Conservation (phyloP, 2,888 invertebrate genomes). For the Plebejus anna region DNA sequence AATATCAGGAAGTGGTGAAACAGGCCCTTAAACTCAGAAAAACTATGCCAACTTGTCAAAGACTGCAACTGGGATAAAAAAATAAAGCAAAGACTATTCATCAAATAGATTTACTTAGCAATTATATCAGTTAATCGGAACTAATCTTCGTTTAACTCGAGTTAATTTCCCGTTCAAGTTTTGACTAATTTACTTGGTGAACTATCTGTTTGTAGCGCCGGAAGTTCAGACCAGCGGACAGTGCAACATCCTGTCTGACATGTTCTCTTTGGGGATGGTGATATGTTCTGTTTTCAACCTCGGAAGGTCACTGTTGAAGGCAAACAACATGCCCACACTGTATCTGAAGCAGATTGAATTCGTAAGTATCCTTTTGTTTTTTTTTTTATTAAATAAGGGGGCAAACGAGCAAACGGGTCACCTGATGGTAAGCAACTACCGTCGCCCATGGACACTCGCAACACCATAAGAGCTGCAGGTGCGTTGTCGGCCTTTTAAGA, state of each 20-base stretch:
- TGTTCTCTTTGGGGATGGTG: constrained; percentile 97
- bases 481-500: too few species aligned
- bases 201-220: constrained; percentile 83
- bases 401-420: too few species aligned
- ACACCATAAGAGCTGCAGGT: too few species aligned
- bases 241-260: constrained; percentile 94
- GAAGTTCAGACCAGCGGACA: constrained; percentile 92
- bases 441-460: too few species aligned
- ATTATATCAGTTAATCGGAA: background rate
- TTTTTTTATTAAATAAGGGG: too few species aligned
- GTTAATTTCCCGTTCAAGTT: constrained; percentile 11
- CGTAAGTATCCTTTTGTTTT: constrained; percentile 80
- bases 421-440: too few species aligned
- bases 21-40: background rate
- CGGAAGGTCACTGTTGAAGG: constrained; percentile 93
- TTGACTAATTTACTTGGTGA: constrained; percentile 7
- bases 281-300: constrained; percentile 95
- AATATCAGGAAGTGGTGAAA: too few species aligned
- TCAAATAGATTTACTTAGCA: constrained; percentile 1
- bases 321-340: constrained; percentile 92
- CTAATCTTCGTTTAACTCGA: constrained; percentile 3
- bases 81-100: background rate
- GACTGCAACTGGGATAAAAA: background rate
- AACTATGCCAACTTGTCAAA: background rate
- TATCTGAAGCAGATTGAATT: constrained; percentile 94